Base-by-base conservation (phyloP, 2,113 vertebrate species). In the Toxotes jaculatrix region DNA sequence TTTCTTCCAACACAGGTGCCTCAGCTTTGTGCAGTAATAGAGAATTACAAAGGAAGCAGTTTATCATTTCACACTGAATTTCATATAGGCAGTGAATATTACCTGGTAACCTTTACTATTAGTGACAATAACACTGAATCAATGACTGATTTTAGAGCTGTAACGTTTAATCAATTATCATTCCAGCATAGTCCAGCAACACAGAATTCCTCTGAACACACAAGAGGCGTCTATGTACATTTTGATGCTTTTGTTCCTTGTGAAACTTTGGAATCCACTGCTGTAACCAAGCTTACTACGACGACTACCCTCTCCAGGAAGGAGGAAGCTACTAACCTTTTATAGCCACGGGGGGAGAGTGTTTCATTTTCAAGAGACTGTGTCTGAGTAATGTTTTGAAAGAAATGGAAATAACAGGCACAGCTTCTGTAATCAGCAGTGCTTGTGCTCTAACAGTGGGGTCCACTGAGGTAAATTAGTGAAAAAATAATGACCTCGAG, bases 201-300 rank as follows among this genome's bases (percentile, higher is more conserved):
- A 65, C 8, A 4, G 11, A 27, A 63, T 36, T 10, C 34, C 17
- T 53, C 32, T 40, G 34, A 1, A 38, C 1, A 57, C 4, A 14
- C 31, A 2, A 38, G 14, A 34, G 16, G 10, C 63, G 70, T 57
- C 59, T 53, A 3, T 9, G 13, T 14, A 75, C 5, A 69, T 45
- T 75, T 42, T 59, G 3, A n/a, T 40, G 1, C 10, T 43, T 13
- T 23, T 3, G 5, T 45, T 42, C 0, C 1, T 74, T 2, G 5
- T 49, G 38, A 65, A 87, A 83, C 47, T 32, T 51, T 56, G 36
- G 3, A 42, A 57, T 62, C n/a, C 2, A 32, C 79, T 55, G n/a
- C 77, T 57, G 67, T 73, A 42, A 79, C 21, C 27, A 19, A 40
- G 42, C 19, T 56, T 21, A 57, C 47, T 34, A 34, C 57, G 49